Conservation (phyloP, 2,113 vertebrate genomes). For the Castor canadensis region DNA sequence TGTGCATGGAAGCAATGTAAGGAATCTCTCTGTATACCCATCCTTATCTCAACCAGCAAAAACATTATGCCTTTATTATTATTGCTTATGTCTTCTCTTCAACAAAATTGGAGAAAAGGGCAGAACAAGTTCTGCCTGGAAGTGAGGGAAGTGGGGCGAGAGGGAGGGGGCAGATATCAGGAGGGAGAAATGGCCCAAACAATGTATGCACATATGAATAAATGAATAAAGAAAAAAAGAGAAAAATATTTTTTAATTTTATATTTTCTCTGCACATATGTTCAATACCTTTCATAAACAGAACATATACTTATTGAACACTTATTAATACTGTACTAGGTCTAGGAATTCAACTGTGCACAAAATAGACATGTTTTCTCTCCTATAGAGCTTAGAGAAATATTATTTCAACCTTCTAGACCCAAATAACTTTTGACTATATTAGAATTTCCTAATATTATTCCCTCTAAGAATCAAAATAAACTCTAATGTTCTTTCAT, state of each 20-base stretch:
- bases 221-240: too few species aligned
- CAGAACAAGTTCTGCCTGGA: too few species aligned
- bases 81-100: too few species aligned
- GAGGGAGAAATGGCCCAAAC: too few species aligned
- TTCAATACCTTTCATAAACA: not conserved
- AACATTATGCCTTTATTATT: too few species aligned
- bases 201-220: too few species aligned
- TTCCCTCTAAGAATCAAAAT: not conserved
- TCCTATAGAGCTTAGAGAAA: not conserved
- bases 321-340: not conserved
- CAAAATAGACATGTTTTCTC: not conserved
- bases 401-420: not conserved
- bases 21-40: too few species aligned
- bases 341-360: not conserved
- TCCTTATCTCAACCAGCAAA: too few species aligned
- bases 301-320: not conserved
- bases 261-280: not conserved
- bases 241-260: not conserved
- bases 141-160: too few species aligned
- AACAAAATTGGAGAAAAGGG: too few species aligned
- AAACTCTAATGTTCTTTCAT: not conserved
- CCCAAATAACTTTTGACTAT: not conserved
- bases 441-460: not conserved
- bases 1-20: too few species aligned
- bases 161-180: too few species aligned